Percentiles rank a stretch among this genome's conserved stretches.
Conservation (phyloP, 1,140 invertebrate genomes). For the Coptotermes formosanus region DNA sequence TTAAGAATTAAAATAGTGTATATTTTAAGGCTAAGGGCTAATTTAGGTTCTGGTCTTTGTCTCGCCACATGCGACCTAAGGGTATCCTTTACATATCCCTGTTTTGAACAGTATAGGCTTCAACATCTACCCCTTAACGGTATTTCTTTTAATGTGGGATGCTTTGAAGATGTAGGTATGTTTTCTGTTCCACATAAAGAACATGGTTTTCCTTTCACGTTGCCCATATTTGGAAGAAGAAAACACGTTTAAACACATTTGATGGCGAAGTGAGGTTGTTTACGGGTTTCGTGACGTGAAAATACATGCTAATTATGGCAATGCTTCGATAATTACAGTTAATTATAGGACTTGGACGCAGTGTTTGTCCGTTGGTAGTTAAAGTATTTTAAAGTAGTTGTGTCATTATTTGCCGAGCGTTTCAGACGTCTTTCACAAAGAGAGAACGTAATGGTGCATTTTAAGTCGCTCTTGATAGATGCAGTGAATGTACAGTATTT, state of each 20-base stretch:
- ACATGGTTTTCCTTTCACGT: not conserved
- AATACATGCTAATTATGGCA: not conserved
- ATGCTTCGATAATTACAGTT: not conserved
- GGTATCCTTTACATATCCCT: not conserved
- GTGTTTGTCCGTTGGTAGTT: not conserved
- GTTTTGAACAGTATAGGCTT: not conserved
- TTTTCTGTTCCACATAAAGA: not conserved
- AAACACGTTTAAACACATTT: not conserved
- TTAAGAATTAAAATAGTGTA: too few species aligned
- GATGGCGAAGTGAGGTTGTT: not conserved
- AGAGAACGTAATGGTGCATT: too few species aligned
- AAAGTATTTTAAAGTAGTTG: not conserved
- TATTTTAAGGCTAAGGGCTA: too few species aligned
- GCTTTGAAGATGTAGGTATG: not conserved
- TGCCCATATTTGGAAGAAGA: not conserved
- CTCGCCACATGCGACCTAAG: not conserved
- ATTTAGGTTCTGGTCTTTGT: not conserved
- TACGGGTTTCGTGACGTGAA: not conserved
- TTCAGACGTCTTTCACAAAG: not conserved
- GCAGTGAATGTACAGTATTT: too few species aligned
- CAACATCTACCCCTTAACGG: not conserved
- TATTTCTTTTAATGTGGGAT: not conserved
- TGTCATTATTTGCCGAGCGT: not conserved
- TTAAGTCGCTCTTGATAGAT: too few species aligned
- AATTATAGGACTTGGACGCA: not conserved